phyloP scores from a whole-genome alignment of 1,140 invertebrate genomes.

The Linepithema humile region DNA sequence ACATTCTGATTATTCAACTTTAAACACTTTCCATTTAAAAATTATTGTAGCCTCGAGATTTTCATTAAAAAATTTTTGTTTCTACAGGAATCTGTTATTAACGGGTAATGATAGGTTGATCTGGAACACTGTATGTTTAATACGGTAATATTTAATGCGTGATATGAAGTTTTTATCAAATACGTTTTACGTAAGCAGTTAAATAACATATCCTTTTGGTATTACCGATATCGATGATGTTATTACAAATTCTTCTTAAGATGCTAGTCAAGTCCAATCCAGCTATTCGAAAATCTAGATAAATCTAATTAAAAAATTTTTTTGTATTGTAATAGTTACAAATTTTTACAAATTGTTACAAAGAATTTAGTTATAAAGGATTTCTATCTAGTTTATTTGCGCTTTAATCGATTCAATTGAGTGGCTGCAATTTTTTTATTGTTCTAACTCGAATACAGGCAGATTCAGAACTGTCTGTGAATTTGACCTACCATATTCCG shows the following conservation, averaged over 20 bases:
- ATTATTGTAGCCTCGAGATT: too few species aligned
- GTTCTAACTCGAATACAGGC: background rate
- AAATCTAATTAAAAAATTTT: background rate
- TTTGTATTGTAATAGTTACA: too few species aligned
- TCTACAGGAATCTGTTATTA: too few species aligned
- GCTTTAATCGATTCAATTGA: background rate
- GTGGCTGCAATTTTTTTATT: slow-evolving; percentile 10
- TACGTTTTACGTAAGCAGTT: background rate
- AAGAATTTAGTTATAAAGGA: background rate
- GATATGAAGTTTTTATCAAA: too few species aligned
- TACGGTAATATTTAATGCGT: background rate
- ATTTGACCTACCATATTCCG: slow-evolving; percentile 34
- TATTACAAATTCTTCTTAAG: background rate
- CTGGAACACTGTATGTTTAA: too few species aligned
- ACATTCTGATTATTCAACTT: too few species aligned
- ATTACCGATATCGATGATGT: too few species aligned
- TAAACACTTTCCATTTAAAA: too few species aligned
- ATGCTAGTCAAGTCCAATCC: background rate
- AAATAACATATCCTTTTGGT: background rate
- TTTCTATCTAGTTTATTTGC: background rate
- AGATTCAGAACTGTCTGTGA: background rate
- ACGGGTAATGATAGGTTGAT: too few species aligned
- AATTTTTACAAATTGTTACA: background rate
- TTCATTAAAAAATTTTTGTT: too few species aligned
- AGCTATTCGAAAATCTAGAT: background rate